A percentile compares a stretch with the other conserved stretches of the same genome.
These are phyloP conservation scores for Glareola pratincola DNA, from an alignment of 2,113 vertebrate species.

Conservation along the genomic window DNA sequence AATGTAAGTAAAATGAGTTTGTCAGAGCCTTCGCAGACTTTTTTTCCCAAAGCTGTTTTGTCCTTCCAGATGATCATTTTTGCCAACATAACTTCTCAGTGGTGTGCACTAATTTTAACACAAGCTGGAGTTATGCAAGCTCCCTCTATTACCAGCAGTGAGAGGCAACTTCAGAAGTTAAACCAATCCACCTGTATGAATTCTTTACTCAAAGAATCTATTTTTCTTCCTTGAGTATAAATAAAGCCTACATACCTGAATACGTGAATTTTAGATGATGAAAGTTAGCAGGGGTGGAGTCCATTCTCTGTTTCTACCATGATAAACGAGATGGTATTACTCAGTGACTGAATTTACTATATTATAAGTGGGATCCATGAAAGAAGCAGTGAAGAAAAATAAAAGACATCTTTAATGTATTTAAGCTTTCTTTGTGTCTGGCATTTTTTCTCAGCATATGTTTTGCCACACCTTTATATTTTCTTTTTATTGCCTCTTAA, in stretches of 20 bases:
- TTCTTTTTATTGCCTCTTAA: not conserved
- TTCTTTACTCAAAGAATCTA: not conserved
- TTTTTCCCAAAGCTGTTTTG: not conserved
- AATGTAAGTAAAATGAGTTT: not conserved
- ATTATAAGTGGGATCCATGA: not conserved
- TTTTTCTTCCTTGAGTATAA: not conserved
- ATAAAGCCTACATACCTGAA: not conserved
- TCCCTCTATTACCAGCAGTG: not conserved
- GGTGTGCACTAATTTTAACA: not conserved
- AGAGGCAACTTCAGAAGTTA: not conserved
- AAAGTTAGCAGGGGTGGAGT: not conserved
- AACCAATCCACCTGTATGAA: not conserved
- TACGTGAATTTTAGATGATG: not conserved
- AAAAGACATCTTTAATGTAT: not conserved
- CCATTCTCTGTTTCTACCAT: not conserved
- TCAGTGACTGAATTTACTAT: not conserved
- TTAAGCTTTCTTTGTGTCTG: not conserved
- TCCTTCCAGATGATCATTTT: not conserved
- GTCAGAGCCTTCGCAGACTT: not conserved
- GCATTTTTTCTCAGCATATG: not conserved
- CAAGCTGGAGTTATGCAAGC: not conserved
- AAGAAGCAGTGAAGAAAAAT: not conserved
- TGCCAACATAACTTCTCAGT: not conserved
- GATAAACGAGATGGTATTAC: not conserved
- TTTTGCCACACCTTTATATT: not conserved